phyloP scores from a whole-genome alignment of 2,113 vertebrate species.

The Nothobranchius kuhntae region DNA sequence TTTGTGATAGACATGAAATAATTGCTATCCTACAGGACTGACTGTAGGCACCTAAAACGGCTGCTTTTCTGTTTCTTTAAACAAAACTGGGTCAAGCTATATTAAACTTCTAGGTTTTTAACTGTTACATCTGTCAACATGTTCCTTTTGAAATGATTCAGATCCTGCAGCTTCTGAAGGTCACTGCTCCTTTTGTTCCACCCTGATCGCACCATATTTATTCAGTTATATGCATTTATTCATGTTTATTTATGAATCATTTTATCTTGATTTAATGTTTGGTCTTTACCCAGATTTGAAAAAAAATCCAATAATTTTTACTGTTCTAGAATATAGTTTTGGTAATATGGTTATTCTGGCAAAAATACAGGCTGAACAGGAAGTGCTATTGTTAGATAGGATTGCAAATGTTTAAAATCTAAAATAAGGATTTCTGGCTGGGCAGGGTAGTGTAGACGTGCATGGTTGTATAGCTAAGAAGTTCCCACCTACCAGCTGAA shows the following conservation, averaged over 20 bases:
- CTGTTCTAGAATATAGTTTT: too few relatives aligned
- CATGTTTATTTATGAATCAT: neutral
- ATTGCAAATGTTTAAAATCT: too few relatives aligned
- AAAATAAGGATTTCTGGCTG: too few relatives aligned
- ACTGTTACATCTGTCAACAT: conserved; percentile 21
- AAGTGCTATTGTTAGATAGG: too few relatives aligned
- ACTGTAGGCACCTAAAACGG: conserved; percentile 46
- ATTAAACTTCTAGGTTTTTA: conserved; percentile 52
- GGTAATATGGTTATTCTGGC: too few relatives aligned
- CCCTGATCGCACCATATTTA: too few relatives aligned
- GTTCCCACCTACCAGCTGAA: too few relatives aligned
- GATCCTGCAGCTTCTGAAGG: conserved; percentile 14
- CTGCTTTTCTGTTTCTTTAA: conserved; percentile 43
- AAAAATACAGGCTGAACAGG: too few relatives aligned
- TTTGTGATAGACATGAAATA: conserved; percentile 40
- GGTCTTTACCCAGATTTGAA: too few relatives aligned
- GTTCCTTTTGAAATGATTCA: conserved; percentile 23
- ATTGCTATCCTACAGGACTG: conserved; percentile 37
- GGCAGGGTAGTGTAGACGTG: too few relatives aligned
- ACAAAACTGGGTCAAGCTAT: conserved; percentile 68
- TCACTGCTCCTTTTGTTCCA: neutral
- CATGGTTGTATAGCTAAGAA: too few relatives aligned
- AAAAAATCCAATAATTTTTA: too few relatives aligned
- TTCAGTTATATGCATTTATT: neutral
- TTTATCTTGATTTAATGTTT: neutral